Percentiles rank a stretch among this genome's conserved stretches.
Evolutionary conservation across 1,140 invertebrate genomes (phyloP).

Genomic region (Lysiphlebus fabarum): DNA sequence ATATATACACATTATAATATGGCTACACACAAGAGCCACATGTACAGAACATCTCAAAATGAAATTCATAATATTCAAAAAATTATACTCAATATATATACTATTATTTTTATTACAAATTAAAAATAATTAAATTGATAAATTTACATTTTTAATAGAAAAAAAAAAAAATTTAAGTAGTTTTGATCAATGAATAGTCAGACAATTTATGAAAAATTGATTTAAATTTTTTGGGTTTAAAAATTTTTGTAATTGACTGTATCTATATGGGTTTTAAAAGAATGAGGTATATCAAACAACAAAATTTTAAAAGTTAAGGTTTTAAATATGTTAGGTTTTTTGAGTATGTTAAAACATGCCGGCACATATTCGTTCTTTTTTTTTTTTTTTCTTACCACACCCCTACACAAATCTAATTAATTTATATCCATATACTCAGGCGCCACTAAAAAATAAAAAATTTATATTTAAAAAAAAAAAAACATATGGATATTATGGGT

Average conservation of each 20-base stretch:
- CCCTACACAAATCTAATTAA: conserved; percentile 56
- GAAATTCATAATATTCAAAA: not conserved
- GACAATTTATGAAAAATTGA: too few species aligned
- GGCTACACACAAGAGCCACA: conserved; percentile 20
- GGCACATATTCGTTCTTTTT: conserved; percentile 26
- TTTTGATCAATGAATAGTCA: too few species aligned
- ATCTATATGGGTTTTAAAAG: not conserved
- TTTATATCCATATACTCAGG: conserved; percentile 49
- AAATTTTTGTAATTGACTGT: conserved; percentile 6
- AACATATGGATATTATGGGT: conserved; percentile 10
- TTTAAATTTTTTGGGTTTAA: too few species aligned
- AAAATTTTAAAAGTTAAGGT: not conserved
- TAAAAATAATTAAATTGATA: too few species aligned
- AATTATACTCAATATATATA: too few species aligned
- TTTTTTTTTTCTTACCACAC: conserved; percentile 37
- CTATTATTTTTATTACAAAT: too few species aligned
- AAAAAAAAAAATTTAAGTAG: too few species aligned
- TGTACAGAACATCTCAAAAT: not conserved
- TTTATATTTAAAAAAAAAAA: not conserved
- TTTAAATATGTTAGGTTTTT: not conserved
- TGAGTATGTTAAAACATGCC: conserved; percentile 33
- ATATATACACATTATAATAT: conserved; percentile 27
- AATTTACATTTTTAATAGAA: too few species aligned
- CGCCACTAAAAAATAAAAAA: conserved; percentile 38
- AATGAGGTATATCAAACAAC: not conserved